Conservation (phyloP, 2,797 vertebrate species). For the Linurgus olivaceus region DNA sequence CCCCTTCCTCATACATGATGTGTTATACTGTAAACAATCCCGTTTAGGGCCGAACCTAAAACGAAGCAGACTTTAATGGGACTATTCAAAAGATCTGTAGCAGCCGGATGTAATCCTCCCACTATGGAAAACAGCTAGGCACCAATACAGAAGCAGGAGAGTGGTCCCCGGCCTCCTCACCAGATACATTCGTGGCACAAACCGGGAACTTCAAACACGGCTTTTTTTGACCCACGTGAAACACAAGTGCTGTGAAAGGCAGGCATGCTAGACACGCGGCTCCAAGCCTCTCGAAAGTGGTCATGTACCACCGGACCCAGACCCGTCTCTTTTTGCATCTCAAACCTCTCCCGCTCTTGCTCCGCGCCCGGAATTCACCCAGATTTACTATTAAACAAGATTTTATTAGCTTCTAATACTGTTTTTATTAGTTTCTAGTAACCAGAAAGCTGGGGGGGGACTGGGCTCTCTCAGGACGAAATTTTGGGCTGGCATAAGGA, state of each 20-base stretch:
- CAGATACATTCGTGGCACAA: fast-evolving
- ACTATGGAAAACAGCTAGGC: neutral
- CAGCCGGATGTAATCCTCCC: neutral
- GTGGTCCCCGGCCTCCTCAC: neutral
- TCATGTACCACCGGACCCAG: fast-evolving
- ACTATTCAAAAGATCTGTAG: neutral
- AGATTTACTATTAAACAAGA: neutral
- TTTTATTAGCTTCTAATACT: neutral
- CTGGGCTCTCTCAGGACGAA: neutral
- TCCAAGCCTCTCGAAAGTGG: neutral
- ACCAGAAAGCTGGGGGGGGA: neutral
- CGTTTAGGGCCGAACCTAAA: neutral
- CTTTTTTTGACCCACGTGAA: neutral
- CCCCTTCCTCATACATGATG: neutral
- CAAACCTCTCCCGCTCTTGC: neutral
- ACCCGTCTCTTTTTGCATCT: neutral
- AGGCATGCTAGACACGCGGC: neutral
- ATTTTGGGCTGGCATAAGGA: neutral
- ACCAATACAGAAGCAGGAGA: neutral
- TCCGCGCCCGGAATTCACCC: fast-evolving
- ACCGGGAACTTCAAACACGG: neutral
- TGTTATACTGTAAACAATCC: neutral
- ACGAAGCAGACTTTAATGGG: neutral
- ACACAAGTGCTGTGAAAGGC: neutral
- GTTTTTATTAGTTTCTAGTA: neutral